Evolutionary conservation across 2,888 invertebrate species (phyloP).

Genomic region (Hipparchia sbordonii): DNA sequence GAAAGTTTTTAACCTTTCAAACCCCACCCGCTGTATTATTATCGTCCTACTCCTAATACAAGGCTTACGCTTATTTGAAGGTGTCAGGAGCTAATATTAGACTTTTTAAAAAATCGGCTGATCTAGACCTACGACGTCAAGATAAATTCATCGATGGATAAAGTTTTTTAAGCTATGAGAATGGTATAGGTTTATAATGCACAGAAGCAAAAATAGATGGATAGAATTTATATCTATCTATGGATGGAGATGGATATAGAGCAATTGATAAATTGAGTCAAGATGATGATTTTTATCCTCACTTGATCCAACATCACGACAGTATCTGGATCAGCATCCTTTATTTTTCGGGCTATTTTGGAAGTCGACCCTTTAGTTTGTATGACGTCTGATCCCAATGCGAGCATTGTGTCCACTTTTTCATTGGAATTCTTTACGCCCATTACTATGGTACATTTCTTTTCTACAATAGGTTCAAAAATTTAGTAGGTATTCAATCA

Average conservation of each 20-base stretch:
- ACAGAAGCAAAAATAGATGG: too few species aligned
- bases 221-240: too few species aligned
- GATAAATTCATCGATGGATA: too few species aligned
- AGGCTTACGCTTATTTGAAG: too few species aligned
- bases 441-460: slow-evolving; percentile 96
- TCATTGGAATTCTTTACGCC: slow-evolving; percentile 98
- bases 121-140: too few species aligned
- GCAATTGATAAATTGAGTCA: not conserved
- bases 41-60: too few species aligned
- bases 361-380: slow-evolving; percentile 73
- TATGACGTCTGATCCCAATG: slow-evolving; percentile 95
- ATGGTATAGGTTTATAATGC: too few species aligned
- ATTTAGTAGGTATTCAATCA: not conserved
- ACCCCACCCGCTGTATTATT: too few species aligned
- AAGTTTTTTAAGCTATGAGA: too few species aligned
- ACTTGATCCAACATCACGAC: slow-evolving; percentile 76
- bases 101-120: too few species aligned
- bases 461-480: slow-evolving; percentile 74
- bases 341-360: slow-evolving; percentile 40
- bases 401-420: slow-evolving; percentile 92
- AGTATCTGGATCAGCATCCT: slow-evolving; percentile 43
- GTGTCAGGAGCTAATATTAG: too few species aligned
- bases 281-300: slow-evolving; percentile 13
- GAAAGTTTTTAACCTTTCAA: too few species aligned
- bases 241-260: not conserved